Base-by-base conservation (phyloP, 2,113 vertebrate genomes). In the Anas platyrhynchos region DNA sequence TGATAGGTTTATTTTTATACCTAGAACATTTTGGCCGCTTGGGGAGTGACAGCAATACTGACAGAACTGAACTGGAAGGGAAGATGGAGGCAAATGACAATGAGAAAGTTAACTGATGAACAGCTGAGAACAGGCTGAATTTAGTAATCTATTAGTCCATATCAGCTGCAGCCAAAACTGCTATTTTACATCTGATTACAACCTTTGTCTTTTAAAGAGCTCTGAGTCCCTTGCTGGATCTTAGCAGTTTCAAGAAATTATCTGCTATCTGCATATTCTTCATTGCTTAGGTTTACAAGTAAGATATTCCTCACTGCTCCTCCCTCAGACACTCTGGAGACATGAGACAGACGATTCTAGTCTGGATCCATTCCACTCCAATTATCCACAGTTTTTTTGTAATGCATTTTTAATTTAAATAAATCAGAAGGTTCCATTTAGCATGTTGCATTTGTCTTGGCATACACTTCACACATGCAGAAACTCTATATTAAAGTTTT, bases 371-470 rank as follows among this genome's bases (percentile, higher is more conserved):
- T 89, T 96, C 92, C 93, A 96, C 62, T 96, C 76, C 92, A 95
- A 95, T 97, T 97, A 95, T 79, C 88, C 83, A 80, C 80, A 79
- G 80, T 2, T 96, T 96, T 92, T 94, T 92, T 79, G 91, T 77
- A 96, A 63, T 86, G 79, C 94, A 93, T 94, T 96, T 96, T 96
- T 96, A 93, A 97, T 94, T 95, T 96, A 93, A 97, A 94, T 96
- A 96, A 94, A 96, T 96, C 88, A 96, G 93, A 92, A 95, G 88
- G 86, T 93, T 96, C 88, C 88, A 95, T 96, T 96, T 93, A 95
- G 88, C 86, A 94, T 26, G 3, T 95, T 94, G 93, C 31, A 5
- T 96, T 97, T 97, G 86, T 93, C 96, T 97, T 96, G 96, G 96
- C 96, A 92, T 84, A 59, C 74, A 58, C 83, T 94, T 94, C 93